Conservation (phyloP, 2,888 invertebrate genomes). For the Mylabris sibirica region DNA sequence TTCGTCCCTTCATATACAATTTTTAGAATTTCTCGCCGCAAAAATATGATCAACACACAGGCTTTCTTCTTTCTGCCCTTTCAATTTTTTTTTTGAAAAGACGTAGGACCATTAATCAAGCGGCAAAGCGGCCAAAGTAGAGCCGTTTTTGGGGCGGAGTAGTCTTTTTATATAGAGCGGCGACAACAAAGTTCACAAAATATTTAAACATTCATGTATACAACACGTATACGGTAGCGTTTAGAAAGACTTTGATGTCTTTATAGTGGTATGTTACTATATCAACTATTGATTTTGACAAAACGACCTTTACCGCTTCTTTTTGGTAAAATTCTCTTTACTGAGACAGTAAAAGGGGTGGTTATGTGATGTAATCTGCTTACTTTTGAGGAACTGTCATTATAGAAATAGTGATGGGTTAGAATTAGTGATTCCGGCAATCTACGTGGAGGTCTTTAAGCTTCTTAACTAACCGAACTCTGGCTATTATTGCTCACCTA, state of each 20-base stretch:
- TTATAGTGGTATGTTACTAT: constrained; percentile 17
- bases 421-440: constrained; percentile 4
- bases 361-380: constrained; percentile 18
- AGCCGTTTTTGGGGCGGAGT: constrained; percentile 20
- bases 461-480: constrained; percentile 15
- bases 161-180: constrained; percentile 21
- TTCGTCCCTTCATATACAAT: not conserved
- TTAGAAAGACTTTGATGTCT: constrained; percentile 21
- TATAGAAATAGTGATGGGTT: constrained; percentile 13
- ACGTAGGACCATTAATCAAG: constrained; percentile 23
- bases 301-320: not conserved
- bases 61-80: not conserved
- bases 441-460: constrained; percentile 18
- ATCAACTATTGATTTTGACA: constrained; percentile 18
- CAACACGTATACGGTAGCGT: constrained; percentile 14
- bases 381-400: constrained; percentile 14
- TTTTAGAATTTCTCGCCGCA: constrained; percentile 15
- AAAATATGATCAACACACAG: constrained; percentile 4
- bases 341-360: not conserved
- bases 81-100: not conserved
- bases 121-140: constrained; percentile 23
- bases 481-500: constrained; percentile 37
- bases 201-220: constrained; percentile 1
- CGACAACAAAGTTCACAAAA: constrained; percentile 21
- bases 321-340: not conserved